A percentile compares a stretch with the other conserved stretches of the same genome.
Conservation (phyloP, 2,113 vertebrate species). For the Danionella cerebrum region DNA sequence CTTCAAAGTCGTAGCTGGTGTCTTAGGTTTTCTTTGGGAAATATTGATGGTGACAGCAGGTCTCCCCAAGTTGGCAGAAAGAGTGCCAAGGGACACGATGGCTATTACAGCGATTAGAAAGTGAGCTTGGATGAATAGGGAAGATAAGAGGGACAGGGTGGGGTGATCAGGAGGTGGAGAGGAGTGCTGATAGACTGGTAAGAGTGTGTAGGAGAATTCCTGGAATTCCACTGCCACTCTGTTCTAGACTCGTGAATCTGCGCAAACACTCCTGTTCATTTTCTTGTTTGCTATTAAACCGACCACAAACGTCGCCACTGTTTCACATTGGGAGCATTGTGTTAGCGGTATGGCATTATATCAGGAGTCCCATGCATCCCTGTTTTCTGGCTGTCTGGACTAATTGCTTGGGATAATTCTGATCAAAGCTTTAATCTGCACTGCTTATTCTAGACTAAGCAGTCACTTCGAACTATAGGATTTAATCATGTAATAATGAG, state of each 20-base stretch:
- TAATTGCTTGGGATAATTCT: background rate
- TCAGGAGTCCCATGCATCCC: background rate
- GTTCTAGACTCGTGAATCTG: constrained; percentile 51
- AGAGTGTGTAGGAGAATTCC: constrained; percentile 65
- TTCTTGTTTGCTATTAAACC: background rate
- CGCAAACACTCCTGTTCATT: background rate
- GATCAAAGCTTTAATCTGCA: constrained; percentile 8
- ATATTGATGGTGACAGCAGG: background rate
- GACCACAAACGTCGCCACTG: too few species aligned
- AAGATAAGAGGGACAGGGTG: constrained; percentile 49
- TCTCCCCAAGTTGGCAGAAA: background rate
- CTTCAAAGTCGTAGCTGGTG: background rate
- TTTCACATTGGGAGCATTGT: too few species aligned
- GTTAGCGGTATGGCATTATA: background rate
- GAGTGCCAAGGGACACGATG: constrained; percentile 1
- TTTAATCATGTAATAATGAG: background rate
- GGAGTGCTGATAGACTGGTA: constrained; percentile 45
- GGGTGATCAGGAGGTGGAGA: background rate
- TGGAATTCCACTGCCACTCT: constrained; percentile 61
- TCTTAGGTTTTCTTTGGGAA: constrained; percentile 14
- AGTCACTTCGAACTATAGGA: background rate
- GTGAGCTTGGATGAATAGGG: constrained; percentile 23
- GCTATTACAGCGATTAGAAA: constrained; percentile 51
- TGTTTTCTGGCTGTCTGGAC: constrained; percentile 3
- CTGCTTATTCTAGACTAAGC: background rate